Base-by-base conservation (phyloP, 2,888 invertebrate genomes). In the Mycalesis mineus region DNA sequence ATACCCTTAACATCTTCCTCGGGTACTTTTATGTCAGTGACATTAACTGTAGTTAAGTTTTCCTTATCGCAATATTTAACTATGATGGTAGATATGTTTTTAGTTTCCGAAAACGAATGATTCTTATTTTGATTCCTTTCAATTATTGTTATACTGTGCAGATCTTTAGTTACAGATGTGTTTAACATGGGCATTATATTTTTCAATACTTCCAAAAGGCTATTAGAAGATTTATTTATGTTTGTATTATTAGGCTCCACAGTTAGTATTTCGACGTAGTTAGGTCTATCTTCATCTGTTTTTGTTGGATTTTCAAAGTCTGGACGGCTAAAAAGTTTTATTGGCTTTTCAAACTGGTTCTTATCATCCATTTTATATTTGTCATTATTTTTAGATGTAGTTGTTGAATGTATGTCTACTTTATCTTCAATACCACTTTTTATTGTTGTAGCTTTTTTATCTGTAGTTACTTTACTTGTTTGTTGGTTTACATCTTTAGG, bases 141-240 rank as follows among this genome's bases (percentile, higher is more conserved):
- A 55, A 88, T 85, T 3, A 89, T 80, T 1, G 88, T 89, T 29
- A 89, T 82, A 45, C 88, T 88, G 47, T 88, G 88, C 1, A 88
- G 68, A 65, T 85, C 82, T 71, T 88, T 87, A 2, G 77, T 78
- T n/a, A 77, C 63, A 0, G 83, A 82, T 45, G 74, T 78, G 52
- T 89, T 88, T n/a, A 88, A 80, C 66, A 82, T 73, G 1, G 89
- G 88, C 85, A 88, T 88, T 1, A 89, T 64, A 65, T 87, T 84
- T 67, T 85, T 88, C n/a, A 89, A 61, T 0, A 86, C 81, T 64
- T 88, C 88, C 13, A 89, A 71, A 44, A 89, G 85, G 14, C 82
- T 83, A 31, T 81, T 75, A 0, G 85, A 75, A 8, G 86, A 67
- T 1, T 75, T 74, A 50, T 82, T 80, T 42, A 57, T 65, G 11